Percentiles rank a stretch among this genome's conserved stretches.
Evolutionary conservation across 1,140 invertebrate genomes (phyloP).

Genomic region (Xylocopa sonorina): DNA sequence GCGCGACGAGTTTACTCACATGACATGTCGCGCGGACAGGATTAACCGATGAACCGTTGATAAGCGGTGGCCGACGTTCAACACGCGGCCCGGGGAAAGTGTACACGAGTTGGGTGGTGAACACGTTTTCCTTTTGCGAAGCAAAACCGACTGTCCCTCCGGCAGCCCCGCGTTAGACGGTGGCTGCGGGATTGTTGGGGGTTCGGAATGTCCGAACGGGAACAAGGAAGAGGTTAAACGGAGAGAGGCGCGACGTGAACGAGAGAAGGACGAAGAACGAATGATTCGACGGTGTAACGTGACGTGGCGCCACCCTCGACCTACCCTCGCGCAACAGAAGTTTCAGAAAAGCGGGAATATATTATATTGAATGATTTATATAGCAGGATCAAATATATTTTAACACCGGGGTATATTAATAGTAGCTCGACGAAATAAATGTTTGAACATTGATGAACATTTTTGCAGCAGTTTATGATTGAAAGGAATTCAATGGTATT

Average conservation of each 20-base stretch:
- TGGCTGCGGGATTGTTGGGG: constrained; percentile 61
- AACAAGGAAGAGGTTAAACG: constrained; percentile 47
- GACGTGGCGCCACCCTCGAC: constrained; percentile 29
- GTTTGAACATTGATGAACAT: too few relatives aligned
- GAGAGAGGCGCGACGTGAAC: constrained; percentile 16
- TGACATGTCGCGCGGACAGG: constrained; percentile 6
- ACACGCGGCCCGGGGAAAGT: constrained; percentile 13
- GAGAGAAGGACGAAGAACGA: constrained; percentile 1
- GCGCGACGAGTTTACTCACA: constrained; percentile 36
- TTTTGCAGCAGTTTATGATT: too few relatives aligned
- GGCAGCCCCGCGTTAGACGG: constrained; percentile 47
- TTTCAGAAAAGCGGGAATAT: not conserved
- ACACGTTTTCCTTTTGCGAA: constrained; percentile 18
- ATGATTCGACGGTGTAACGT: constrained; percentile 9
- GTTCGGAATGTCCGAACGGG: constrained; percentile 54
- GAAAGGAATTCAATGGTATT: too few relatives aligned
- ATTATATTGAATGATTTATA: not conserved
- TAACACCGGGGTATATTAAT: too few relatives aligned
- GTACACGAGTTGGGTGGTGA: constrained; percentile 2
- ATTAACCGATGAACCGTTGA: not conserved
- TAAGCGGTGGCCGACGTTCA: constrained; percentile 4
- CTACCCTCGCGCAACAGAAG: not conserved
- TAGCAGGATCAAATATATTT: not conserved
- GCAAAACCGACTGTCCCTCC: constrained; percentile 53
- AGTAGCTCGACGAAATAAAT: too few relatives aligned